A percentile compares a stretch with the other conserved stretches of the same genome.
Evolutionary conservation across 2,888 invertebrate genomes (phyloP).

Genomic region (Augiades crinisus): DNA sequence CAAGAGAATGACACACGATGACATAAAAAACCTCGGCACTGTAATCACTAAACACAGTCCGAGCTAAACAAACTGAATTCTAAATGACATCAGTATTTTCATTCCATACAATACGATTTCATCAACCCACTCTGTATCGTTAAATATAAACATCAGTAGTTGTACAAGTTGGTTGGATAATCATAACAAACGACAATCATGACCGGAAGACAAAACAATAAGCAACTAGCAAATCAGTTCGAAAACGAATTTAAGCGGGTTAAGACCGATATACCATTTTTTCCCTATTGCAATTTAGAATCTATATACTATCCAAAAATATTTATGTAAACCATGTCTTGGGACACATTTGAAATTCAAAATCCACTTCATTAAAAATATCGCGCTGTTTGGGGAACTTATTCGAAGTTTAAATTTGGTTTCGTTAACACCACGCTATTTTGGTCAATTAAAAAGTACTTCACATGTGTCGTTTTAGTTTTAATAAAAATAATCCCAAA

Average conservation of each 20-base stretch:
- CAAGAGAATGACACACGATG: neutral
- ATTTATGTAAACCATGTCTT: neutral
- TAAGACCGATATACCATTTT: conserved; percentile 21
- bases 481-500: too few species aligned
- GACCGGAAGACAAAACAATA: conserved; percentile 53
- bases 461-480: too few species aligned
- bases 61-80: neutral
- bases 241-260: conserved; percentile 36
- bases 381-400: too few species aligned
- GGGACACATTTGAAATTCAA: neutral
- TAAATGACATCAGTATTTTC: conserved; percentile 19
- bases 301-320: neutral
- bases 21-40: neutral
- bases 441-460: too few species aligned
- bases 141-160: conserved; percentile 18
- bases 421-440: too few species aligned
- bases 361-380: too few species aligned
- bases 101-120: conserved; percentile 10
- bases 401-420: too few species aligned
- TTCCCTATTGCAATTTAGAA: neutral
- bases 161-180: conserved; percentile 32
- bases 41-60: neutral
- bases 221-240: conserved; percentile 39
- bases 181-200: conserved; percentile 52
- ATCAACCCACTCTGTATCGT: conserved; percentile 2